Percentiles rank a stretch among this genome's conserved stretches.
Evolutionary conservation across 2,797 vertebrate genomes (phyloP).

Genomic region (Hemitrygon akajei): DNA sequence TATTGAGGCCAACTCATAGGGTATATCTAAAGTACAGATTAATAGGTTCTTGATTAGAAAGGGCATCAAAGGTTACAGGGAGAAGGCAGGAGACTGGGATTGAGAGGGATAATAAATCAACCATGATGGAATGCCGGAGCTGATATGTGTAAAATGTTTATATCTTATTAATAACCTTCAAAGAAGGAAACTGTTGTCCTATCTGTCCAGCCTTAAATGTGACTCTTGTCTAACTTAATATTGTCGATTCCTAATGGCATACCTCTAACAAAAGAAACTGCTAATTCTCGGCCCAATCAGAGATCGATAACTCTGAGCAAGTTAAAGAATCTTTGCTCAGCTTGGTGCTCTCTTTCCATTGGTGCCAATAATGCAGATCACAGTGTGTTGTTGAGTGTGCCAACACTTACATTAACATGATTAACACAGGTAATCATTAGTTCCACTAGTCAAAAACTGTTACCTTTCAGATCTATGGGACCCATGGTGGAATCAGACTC

Average conservation of each 20-base stretch:
- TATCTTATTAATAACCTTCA: too few relatives aligned
- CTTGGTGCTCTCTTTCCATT: not conserved
- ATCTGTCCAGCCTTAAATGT: not conserved
- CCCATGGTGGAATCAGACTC: not conserved
- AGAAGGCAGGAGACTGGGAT: too few relatives aligned
- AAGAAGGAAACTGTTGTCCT: too few relatives aligned
- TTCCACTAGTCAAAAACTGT: not conserved
- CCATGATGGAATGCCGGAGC: too few relatives aligned
- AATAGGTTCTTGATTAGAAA: too few relatives aligned
- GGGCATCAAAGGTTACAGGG: too few relatives aligned
- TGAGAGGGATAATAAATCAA: too few relatives aligned
- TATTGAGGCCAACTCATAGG: too few relatives aligned
- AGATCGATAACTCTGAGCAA: not conserved
- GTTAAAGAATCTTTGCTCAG: not conserved
- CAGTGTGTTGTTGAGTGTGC: not conserved
- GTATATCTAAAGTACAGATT: too few relatives aligned
- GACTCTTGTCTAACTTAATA: not conserved
- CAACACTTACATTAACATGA: not conserved
- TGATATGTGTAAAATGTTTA: too few relatives aligned
- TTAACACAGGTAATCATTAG: not conserved
- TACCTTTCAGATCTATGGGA: not conserved
- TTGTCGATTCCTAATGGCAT: not conserved
- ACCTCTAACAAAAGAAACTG: not conserved
- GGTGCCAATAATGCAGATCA: not conserved
- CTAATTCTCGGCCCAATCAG: not conserved